Base-by-base conservation (phyloP, 2,113 vertebrate species). In the Thunnus maccoyii region DNA sequence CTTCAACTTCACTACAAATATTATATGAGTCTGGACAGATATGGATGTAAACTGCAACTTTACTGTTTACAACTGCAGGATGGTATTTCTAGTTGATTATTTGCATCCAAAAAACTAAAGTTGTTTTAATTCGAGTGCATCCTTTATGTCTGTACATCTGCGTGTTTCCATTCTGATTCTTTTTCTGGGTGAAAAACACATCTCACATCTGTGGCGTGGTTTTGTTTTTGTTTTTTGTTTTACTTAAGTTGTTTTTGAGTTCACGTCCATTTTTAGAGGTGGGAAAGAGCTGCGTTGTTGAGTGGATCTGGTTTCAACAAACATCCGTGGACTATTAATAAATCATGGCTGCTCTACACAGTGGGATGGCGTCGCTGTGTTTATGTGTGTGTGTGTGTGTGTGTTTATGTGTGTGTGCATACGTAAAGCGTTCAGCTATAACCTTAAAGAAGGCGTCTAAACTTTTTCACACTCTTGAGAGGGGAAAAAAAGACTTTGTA, bases 241-340 rank as follows among this genome's bases (percentile, higher is more conserved):
- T 10, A 22, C 22, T 56, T 18, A 55, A 81, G 67, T 66, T 30
- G 56, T 70, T 85, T 30, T 85, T 30, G 74, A 18, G 65, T 66
- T 71, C 61, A 48, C 66, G 32, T 78, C 55, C 78, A 70, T 88
- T 91, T 88, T 82, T 80, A 83, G 83, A 84, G 69, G 86, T 76
- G 52, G 52, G 22, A 74, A 82, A 32, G 68, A 70, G 51, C 48
- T 8, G 25, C 22, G 69, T 88, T 74, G 70, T 85, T 25, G 63
- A 84, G 67, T 56, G 36, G 86, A 79, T 90, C 82, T 70, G 67
- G 70, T 89, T 90, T 85, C 85, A 55, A 73, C 78, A 80, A 90
- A 89, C 76, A 61, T 87, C 76, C 69, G 5, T 4, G 5, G 63
- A 86, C 83, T 86, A 90, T 89, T 89, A 92, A 86, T 89, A 90